These are phyloP conservation scores for Vanessa atalanta DNA, from an alignment of 1,140 invertebrate species.

Conservation along the genomic window DNA sequence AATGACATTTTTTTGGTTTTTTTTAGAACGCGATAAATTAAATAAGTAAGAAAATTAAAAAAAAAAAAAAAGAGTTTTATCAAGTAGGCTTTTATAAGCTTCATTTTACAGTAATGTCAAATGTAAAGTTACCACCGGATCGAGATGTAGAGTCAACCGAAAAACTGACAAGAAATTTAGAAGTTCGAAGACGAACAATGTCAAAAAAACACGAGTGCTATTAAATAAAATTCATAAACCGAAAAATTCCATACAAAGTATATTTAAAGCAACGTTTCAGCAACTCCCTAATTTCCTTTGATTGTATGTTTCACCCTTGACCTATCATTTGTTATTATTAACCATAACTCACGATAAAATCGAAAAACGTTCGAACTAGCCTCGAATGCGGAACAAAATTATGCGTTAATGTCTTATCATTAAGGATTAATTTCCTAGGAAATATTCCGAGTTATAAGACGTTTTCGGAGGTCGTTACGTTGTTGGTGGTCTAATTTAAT, in stretches of 20 bases:
- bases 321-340: slow-evolving; percentile 73
- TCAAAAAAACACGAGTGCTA: neutral
- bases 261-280: slow-evolving; percentile 17
- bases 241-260: neutral
- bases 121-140: too few species aligned
- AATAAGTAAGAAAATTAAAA: too few species aligned
- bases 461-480: slow-evolving; percentile 37
- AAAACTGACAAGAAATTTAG: too few species aligned
- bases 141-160: too few species aligned
- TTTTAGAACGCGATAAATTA: too few species aligned
- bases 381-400: slow-evolving; percentile 34
- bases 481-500: slow-evolving; percentile 64
- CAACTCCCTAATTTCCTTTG: slow-evolving; percentile 63
- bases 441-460: slow-evolving; percentile 34
- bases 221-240: neutral
- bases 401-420: slow-evolving; percentile 27
- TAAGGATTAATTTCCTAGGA: slow-evolving; percentile 39
- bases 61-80: too few species aligned
- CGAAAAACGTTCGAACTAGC: slow-evolving; percentile 38
- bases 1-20: too few species aligned
- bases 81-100: too few species aligned
- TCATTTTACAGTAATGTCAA: too few species aligned
- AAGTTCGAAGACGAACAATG: too few species aligned
- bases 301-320: slow-evolving; percentile 71
- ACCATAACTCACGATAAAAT: slow-evolving; percentile 44